Conservation (phyloP, 2,888 invertebrate genomes). For the Asteroscopus sphinx region DNA sequence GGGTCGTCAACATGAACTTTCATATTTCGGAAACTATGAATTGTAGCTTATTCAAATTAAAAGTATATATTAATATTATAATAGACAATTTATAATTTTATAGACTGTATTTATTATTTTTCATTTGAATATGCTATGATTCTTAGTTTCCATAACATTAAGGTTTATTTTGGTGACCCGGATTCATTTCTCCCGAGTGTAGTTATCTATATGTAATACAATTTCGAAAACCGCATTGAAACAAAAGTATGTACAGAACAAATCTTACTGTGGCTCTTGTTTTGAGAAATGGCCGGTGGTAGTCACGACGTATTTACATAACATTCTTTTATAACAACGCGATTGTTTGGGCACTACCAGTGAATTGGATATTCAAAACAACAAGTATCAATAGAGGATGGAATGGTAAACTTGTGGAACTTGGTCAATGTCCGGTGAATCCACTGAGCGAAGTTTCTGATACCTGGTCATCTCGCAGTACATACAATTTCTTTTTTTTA, state of each 20-base stretch:
- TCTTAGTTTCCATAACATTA: no score
- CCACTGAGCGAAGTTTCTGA: constrained; percentile 63
- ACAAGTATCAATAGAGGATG: constrained; percentile 59
- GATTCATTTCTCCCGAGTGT: no score
- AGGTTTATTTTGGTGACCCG: no score
- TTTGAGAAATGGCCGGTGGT: constrained; percentile 64
- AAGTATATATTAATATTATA: no score
- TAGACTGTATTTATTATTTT: no score
- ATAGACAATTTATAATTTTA: no score
- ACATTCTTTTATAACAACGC: constrained; percentile 71
- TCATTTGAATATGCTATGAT: no score
- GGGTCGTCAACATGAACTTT: no score
- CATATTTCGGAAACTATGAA: no score
- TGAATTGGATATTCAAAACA: constrained; percentile 76
- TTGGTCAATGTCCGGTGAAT: constrained; percentile 81
- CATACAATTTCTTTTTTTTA: constrained; percentile 29
- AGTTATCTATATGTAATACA: no score
- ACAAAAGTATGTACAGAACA: constrained; percentile 43
- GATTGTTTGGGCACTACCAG: constrained; percentile 74
- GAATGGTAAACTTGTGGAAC: constrained; percentile 71
- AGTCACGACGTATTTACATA: constrained; percentile 78
- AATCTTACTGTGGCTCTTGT: constrained; percentile 69
- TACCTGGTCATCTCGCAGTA: constrained; percentile 51
- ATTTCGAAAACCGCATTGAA: no score
- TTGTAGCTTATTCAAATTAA: no score